A percentile compares a stretch with the other conserved stretches of the same genome.
phyloP scores from a whole-genome alignment of 2,888 invertebrate genomes.

The Tortricodes alternella region DNA sequence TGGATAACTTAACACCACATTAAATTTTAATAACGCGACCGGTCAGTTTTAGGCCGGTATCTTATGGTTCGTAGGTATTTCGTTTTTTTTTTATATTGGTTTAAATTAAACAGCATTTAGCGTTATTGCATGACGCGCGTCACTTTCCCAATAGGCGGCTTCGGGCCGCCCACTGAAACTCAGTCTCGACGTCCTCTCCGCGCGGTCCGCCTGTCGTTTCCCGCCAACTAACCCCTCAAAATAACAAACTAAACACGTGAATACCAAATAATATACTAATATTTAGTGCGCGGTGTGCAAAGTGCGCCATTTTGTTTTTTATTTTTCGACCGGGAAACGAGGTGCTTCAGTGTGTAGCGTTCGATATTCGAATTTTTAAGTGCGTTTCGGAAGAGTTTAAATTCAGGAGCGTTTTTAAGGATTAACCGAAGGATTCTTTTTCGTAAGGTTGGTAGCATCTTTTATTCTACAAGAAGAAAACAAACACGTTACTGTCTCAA shows the following conservation, averaged over 20 bases:
- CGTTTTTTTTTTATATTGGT: background rate
- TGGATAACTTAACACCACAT: too few relatives aligned
- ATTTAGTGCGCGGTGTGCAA: slow-evolving; percentile 46
- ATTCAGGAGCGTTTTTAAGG: slow-evolving; percentile 51
- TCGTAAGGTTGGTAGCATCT: slow-evolving; percentile 47
- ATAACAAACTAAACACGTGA: slow-evolving; percentile 33
- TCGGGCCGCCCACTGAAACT: slow-evolving; percentile 72
- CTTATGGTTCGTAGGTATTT: background rate
- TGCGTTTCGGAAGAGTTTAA: slow-evolving; percentile 61
- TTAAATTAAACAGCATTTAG: slow-evolving; percentile 40
- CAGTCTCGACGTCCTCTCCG: slow-evolving; percentile 83
- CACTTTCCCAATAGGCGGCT: slow-evolving; percentile 57
- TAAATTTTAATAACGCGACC: too few relatives aligned
- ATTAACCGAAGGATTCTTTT: slow-evolving; percentile 61
- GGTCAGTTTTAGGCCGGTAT: too few relatives aligned
- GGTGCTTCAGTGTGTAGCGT: slow-evolving; percentile 54
- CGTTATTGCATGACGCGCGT: slow-evolving; percentile 63
- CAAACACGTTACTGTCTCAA: background rate
- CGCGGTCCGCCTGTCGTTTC: slow-evolving; percentile 80
- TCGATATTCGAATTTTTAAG: slow-evolving; percentile 52
- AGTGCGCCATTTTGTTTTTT: slow-evolving; percentile 40
- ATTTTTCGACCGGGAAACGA: slow-evolving; percentile 56
- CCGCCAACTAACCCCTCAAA: slow-evolving; percentile 46
- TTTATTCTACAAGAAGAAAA: slow-evolving; percentile 5
- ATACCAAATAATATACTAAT: slow-evolving; percentile 35